Percentiles rank a stretch among this genome's conserved stretches.
Evolutionary conservation across 2,888 invertebrate species (phyloP).

Genomic region (Baccha elongata): DNA sequence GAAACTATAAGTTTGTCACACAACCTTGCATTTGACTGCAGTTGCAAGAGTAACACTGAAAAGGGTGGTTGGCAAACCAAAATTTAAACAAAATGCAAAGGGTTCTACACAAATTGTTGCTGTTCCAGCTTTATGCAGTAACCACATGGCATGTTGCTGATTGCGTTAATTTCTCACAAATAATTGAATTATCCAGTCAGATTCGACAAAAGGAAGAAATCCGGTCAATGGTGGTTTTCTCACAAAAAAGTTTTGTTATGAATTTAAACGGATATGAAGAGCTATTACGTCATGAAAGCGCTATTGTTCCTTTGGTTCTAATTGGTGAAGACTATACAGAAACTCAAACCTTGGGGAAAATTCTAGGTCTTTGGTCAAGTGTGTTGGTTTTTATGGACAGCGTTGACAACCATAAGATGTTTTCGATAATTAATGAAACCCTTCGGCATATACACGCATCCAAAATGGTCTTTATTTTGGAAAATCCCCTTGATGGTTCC

Average conservation of each 20-base stretch:
- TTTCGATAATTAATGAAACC: slow-evolving; percentile 40
- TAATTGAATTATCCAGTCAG: slow-evolving; percentile 35
- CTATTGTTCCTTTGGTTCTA: slow-evolving; percentile 27
- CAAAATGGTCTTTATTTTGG: slow-evolving; percentile 39
- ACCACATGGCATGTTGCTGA: neutral
- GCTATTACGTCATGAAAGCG: slow-evolving; percentile 17
- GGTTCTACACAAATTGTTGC: slow-evolving; percentile 18
- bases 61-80: no score
- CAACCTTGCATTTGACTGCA: neutral
- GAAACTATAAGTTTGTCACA: slow-evolving; percentile 53
- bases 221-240: slow-evolving; percentile 43
- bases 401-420: slow-evolving; percentile 33
- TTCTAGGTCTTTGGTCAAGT: slow-evolving; percentile 40
- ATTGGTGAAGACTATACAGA: slow-evolving; percentile 11
- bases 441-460: slow-evolving; percentile 40
- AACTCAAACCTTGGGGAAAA: neutral
- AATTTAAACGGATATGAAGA: slow-evolving; percentile 29
- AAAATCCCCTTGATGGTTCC: neutral
- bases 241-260: slow-evolving; percentile 27
- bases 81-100: slow-evolving; percentile 19
- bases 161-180: slow-evolving; percentile 28
- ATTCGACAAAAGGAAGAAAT: slow-evolving; percentile 49
- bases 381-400: slow-evolving; percentile 50
- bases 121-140: neutral
- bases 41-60: neutral